Percentiles rank a stretch among this genome's conserved stretches.
Evolutionary conservation across 2,113 vertebrate genomes (phyloP).

Genomic region (Cyphotilapia sp.): DNA sequence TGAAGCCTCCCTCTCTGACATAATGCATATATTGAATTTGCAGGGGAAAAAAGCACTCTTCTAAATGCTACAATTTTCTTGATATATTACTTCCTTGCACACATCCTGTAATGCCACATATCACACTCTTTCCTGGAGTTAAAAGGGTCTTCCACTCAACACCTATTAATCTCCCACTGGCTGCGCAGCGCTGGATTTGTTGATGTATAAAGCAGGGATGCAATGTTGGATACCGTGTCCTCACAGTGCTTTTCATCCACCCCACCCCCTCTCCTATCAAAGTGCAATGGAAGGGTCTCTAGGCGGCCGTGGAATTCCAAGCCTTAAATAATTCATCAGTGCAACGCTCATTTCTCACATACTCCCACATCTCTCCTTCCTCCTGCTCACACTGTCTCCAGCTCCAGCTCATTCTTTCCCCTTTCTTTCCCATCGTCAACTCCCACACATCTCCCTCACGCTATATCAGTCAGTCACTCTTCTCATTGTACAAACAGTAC

Average conservation of each 20-base stretch:
- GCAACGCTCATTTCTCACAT: slow-evolving; percentile 45
- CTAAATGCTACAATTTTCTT: not conserved
- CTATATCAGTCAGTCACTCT: not conserved
- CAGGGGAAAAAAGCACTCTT: not conserved
- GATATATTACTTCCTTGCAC: not conserved
- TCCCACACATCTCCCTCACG: not conserved
- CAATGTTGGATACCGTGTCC: slow-evolving; percentile 32
- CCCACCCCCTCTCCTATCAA: slow-evolving; percentile 23
- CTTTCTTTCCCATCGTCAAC: not conserved
- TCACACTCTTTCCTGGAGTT: not conserved
- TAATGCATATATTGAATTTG: not conserved
- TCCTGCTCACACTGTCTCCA: not conserved
- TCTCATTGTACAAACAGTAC: not conserved
- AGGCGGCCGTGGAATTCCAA: slow-evolving; percentile 56
- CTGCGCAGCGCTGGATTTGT: not conserved
- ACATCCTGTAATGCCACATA: not conserved
- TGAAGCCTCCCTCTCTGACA: not conserved
- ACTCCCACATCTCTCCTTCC: slow-evolving; percentile 37
- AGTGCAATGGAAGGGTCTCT: slow-evolving; percentile 38
- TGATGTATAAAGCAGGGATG: not conserved
- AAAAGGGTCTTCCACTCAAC: not conserved
- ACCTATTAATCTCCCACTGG: not conserved
- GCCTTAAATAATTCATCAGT: slow-evolving; percentile 71
- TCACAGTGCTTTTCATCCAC: not conserved
- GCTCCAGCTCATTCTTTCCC: not conserved